phyloP scores from a whole-genome alignment of 2,797 vertebrate species.

The Pelodytes ibericus region DNA sequence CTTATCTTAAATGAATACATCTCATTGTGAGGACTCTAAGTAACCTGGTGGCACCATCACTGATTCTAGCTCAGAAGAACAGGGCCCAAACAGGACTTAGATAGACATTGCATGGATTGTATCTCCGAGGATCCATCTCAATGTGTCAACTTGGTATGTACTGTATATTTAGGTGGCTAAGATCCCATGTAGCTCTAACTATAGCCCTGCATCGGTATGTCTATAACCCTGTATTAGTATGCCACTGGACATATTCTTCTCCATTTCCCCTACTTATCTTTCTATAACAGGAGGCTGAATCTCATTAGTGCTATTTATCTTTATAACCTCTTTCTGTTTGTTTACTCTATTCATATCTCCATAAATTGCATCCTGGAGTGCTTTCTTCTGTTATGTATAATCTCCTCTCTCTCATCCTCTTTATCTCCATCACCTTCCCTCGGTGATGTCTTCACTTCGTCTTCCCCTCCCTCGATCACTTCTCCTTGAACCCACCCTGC shows the following conservation, averaged over 20 bases:
- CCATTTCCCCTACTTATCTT: neutral
- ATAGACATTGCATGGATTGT: too few relatives aligned
- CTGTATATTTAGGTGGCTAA: too few relatives aligned
- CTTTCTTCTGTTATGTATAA: neutral
- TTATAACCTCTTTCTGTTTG: constrained; percentile 1
- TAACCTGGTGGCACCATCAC: too few relatives aligned
- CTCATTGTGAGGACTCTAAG: too few relatives aligned
- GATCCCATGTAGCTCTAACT: too few relatives aligned
- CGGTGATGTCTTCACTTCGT: neutral
- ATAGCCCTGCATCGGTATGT: too few relatives aligned
- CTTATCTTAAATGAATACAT: too few relatives aligned
- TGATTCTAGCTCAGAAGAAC: too few relatives aligned
- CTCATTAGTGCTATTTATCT: neutral
- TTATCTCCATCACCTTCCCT: neutral
- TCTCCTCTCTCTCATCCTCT: neutral
- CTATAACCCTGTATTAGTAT: neutral
- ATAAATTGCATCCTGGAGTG: neutral
- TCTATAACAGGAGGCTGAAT: constrained; percentile 3
- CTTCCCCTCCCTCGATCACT: constrained; percentile 9
- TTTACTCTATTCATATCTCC: constrained; percentile 7
- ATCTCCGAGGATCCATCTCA: too few relatives aligned
- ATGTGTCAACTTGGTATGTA: too few relatives aligned
- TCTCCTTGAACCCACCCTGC: neutral
- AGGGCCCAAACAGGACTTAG: too few relatives aligned
- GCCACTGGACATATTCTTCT: neutral